Evolutionary conservation across 2,113 vertebrate species (phyloP).

Genomic region (Sterrhoptilus dennistouni): DNA sequence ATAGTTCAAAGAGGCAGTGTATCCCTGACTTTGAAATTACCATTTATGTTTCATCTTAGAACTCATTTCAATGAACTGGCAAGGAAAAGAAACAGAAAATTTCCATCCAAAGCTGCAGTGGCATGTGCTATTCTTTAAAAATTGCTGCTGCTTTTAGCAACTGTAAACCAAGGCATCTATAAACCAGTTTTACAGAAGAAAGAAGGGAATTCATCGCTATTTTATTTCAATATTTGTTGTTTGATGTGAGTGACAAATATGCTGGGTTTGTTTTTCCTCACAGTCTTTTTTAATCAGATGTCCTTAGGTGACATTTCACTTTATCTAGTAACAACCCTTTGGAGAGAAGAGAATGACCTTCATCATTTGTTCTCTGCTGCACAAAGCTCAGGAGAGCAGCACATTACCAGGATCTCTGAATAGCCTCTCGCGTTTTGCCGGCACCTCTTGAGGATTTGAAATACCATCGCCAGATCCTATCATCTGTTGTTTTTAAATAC

Average conservation of each 20-base stretch:
- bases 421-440: constrained; percentile 20
- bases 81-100: constrained; percentile 37
- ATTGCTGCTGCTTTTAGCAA: neutral
- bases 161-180: neutral
- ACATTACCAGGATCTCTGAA: constrained; percentile 26
- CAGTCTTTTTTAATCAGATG: constrained; percentile 49
- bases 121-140: neutral
- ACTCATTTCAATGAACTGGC: constrained; percentile 8
- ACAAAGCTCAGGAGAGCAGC: neutral
- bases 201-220: neutral
- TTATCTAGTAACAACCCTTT: constrained; percentile 39
- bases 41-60: constrained; percentile 54
- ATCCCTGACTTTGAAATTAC: constrained; percentile 44
- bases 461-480: constrained; percentile 44
- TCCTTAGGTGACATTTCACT: constrained; percentile 65
- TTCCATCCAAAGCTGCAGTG: neutral
- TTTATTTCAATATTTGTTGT: constrained; percentile 40
- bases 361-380: constrained; percentile 23
- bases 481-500: constrained; percentile 67
- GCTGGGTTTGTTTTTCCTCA: constrained; percentile 23
- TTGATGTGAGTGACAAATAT: constrained; percentile 12
- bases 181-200: neutral
- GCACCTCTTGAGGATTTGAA: constrained; percentile 54
- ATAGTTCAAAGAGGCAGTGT: constrained; percentile 31
- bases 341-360: constrained; percentile 57